Conservation (phyloP, 2,888 invertebrate species). For the Aethes cnicana region DNA sequence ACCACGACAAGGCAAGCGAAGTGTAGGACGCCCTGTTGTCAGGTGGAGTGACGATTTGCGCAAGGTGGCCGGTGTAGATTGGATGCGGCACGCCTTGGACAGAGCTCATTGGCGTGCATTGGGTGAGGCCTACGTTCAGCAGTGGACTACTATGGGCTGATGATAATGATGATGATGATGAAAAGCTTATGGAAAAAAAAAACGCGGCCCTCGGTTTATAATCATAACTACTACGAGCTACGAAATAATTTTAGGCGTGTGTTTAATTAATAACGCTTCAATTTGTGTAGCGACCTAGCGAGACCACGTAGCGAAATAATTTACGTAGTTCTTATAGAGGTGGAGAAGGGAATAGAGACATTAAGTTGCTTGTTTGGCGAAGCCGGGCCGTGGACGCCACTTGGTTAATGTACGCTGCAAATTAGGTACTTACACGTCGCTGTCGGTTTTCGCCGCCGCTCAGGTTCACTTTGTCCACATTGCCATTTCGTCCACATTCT, state of each 20-base stretch:
- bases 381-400: slow-evolving; percentile 42
- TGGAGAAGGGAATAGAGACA: slow-evolving; percentile 51
- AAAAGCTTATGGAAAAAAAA: no score
- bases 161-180: no score
- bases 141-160: no score
- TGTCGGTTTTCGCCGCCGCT: slow-evolving; percentile 10
- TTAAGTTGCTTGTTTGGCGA: slow-evolving; percentile 47
- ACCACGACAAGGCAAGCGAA: no score
- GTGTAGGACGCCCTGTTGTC: no score
- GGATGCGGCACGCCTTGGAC: no score
- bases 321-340: slow-evolving; percentile 44
- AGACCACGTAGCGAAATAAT: slow-evolving; percentile 47
- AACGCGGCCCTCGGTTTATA: no score
- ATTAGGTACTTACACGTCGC: slow-evolving; percentile 32
- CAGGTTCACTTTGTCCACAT: background rate
- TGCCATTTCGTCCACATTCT: no score
- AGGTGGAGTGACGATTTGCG: no score
- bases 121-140: no score
- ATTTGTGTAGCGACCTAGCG: slow-evolving; percentile 45
- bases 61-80: no score
- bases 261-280: slow-evolving; percentile 37
- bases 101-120: no score
- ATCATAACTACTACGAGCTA: slow-evolving; percentile 8
- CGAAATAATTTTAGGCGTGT: slow-evolving; percentile 17
- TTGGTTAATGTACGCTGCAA: slow-evolving; percentile 51